These are phyloP conservation scores for Drosophila emarginata DNA, from an alignment of 2,888 invertebrate species.

Conservation along the genomic window DNA sequence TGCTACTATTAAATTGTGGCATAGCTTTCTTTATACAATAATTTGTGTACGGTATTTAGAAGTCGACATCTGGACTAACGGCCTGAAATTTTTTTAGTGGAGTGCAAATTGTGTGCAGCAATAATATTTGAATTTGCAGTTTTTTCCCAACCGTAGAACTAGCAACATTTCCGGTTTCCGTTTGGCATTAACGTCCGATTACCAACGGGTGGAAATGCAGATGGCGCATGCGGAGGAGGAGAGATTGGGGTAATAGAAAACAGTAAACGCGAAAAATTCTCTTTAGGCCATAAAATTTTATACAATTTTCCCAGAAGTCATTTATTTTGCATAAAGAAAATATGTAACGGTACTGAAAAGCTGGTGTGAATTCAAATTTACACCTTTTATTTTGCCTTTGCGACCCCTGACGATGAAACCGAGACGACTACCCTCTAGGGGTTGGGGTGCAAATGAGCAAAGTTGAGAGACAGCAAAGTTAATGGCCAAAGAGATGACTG, in stretches of 20 bases:
- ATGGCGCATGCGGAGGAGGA: constrained; percentile 6
- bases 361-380: not conserved
- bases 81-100: constrained; percentile 1
- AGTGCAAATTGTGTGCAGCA: not conserved
- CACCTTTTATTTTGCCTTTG: not conserved
- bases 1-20: no score
- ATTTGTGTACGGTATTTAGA: not conserved
- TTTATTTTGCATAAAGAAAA: constrained; percentile 60
- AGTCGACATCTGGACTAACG: not conserved
- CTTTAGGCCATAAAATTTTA: constrained; percentile 30
- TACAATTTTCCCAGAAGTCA: constrained; percentile 45
- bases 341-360: constrained; percentile 18
- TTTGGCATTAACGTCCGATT: constrained; percentile 46
- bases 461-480: constrained; percentile 40
- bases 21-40: no score
- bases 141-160: constrained; percentile 45
- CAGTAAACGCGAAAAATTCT: constrained; percentile 16
- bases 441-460: constrained; percentile 68
- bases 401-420: not conserved
- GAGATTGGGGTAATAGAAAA: constrained; percentile 12
- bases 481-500: constrained; percentile 29
- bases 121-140: constrained; percentile 18
- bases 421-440: constrained; percentile 41
- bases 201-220: not conserved
- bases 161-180: constrained; percentile 54